Evolutionary conservation across 1,140 invertebrate species (phyloP), one percentile per base, ranked within the genome.

Genomic region (Drosophila oshimai): DNA sequence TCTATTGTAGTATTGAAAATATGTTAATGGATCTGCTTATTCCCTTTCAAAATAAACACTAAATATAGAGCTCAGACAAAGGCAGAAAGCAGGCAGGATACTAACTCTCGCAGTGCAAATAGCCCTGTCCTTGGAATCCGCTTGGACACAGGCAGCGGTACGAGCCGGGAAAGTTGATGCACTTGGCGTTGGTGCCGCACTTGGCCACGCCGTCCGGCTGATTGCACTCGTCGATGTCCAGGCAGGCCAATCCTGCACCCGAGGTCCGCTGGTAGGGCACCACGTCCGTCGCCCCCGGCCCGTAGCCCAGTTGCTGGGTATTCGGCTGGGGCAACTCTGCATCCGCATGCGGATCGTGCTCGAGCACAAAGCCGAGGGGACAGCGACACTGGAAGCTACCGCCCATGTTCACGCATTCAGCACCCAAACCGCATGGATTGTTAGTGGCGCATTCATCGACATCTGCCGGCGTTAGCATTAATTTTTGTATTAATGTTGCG

Each of bases 81-180:
- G 22, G 50, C 54, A 50, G 9, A 53, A 72, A 62, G 49, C 46
- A 76, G 50, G 61, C 54, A 67, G 57, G 57, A 91, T 92, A 94
- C 94, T 96, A 94, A 96, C 96, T 97, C 95, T 97, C 94, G 91
- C 96, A 97, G 55, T 95, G 92, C 28, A 94, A 94, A 90, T 96
- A 97, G 26, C 96, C 96, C 92, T 97, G 97, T 54, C 96, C 96
- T 90, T 96, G 95, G 88, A 95, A 97, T 29, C 96, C 96, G 18
- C 94, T 92, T 3, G 96, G 96, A 90, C 97, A 98, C 78, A 96
- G 95, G 86, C 97, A 98, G 90, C 97, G 96, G 90, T 97, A 98
- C 79, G 96, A 97, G 39, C 97, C 97, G 1, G 96, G 97, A 46
- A 98, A 92, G 92, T 98, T 98, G 91, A 97, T 97, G 90, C 97